These are phyloP conservation scores for Parnassius mnemosyne DNA, from an alignment of 2,888 invertebrate genomes.

Conservation along the genomic window DNA sequence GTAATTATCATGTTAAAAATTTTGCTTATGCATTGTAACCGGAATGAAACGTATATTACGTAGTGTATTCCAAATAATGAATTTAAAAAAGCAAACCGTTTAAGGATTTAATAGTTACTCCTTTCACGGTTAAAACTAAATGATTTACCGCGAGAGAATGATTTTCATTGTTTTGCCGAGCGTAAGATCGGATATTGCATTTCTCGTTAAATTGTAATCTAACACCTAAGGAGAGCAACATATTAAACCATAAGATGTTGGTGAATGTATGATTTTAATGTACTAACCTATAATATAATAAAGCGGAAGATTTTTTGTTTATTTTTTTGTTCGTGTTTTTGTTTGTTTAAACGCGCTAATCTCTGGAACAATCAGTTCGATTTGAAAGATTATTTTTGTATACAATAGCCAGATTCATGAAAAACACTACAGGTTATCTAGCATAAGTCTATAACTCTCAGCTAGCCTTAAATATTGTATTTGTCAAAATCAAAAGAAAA, in stretches of 20 bases:
- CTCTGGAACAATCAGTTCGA: too few relatives aligned
- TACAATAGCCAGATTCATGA: too few relatives aligned
- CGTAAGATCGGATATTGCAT: constrained; percentile 20
- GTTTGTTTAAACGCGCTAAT: too few relatives aligned
- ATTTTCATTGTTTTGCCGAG: constrained; percentile 11
- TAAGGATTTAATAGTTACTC: background rate
- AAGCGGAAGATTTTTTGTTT: too few relatives aligned
- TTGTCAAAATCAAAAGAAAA: too few relatives aligned
- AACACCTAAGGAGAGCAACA: constrained; percentile 6
- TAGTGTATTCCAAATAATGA: background rate
- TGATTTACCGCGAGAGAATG: constrained; percentile 8
- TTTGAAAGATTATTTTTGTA: too few relatives aligned
- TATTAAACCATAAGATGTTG: constrained; percentile 4
- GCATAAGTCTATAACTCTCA: too few relatives aligned
- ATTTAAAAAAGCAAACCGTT: background rate
- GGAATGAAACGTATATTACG: background rate
- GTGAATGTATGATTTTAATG: constrained; percentile 5
- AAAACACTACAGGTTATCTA: too few relatives aligned
- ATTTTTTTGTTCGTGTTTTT: too few relatives aligned
- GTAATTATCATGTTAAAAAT: background rate
- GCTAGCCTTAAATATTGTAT: too few relatives aligned
- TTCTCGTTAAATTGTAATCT: constrained; percentile 24
- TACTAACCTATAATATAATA: too few relatives aligned
- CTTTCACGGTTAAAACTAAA: constrained; percentile 6
- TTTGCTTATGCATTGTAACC: background rate